Base-by-base conservation (phyloP, 2,888 invertebrate species). In the Troglohyphantes excavatus region DNA sequence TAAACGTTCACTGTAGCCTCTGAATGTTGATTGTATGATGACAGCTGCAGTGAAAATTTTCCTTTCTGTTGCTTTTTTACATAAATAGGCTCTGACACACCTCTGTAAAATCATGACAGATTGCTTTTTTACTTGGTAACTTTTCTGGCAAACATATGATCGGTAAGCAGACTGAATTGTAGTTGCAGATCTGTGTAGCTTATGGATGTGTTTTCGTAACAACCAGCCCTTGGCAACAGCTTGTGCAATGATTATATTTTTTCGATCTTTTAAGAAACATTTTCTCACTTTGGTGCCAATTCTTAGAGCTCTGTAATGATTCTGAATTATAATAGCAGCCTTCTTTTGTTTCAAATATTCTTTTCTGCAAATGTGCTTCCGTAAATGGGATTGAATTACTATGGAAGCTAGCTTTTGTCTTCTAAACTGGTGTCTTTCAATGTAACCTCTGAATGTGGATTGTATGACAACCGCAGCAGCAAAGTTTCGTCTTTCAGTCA, bases 381-480 rank as follows among this genome's bases (percentile, higher is more conserved):
- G 23, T 13, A 63, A 63, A 11, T 63, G 23, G 2, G 63, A 63
- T 23, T 63, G 63, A 21, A 63, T 63, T 9, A 63, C 23, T 7
- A 63, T 17, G 21, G 6, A 21, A 23, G 63, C 63, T 11, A 9
- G 2, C 26, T 63, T 63, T 39, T n/a, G 33, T 21, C n/a, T 70
- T 33, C 17, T 70, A 73, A 61, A 43, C 53, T 21, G 19, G n/a
- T 13, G 21, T 63, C 11, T 26, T 26, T 63, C 53, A 2, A 81
- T 63, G 29, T 39, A 84, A 9, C 79, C 65, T 5, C 59, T 85
- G 29, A 79, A 70, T 59, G 19, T 23, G n/a, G 75, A 53, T 86
- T 92, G 92, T 17, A 92, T 89, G 0, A 5, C 21, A n/a, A 92
- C 29, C 9, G 92, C 90, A 11, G 92, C 90, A 13, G 92, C 86